Evolutionary conservation across 2,113 vertebrate genomes (phyloP), one percentile per base, ranked within the genome.

Genomic region (Chaetorhynchus papuensis): DNA sequence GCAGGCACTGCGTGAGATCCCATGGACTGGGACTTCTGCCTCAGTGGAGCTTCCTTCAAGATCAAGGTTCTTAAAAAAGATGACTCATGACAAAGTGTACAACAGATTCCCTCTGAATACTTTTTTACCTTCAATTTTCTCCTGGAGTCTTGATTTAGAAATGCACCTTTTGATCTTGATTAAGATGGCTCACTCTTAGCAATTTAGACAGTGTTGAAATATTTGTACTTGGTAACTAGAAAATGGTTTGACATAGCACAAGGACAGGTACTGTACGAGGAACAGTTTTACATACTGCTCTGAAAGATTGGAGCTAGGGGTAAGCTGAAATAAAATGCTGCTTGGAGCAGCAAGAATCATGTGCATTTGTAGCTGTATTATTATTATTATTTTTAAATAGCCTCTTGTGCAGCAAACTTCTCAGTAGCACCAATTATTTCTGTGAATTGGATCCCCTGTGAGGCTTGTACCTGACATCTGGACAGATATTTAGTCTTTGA

Each of bases 331-430:
- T 79, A 63, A 90, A 95, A 78, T 68, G 56, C 80, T 86, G 42
- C 83, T 90, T 94, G 68, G 71, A 83, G 45, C 88, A 93, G 68
- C 42, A 83, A 78, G 78, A 75, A 71, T 77, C 42, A 30, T 75
- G 30, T 72, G 82, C 71, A 89, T 96, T 96, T 94, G 54, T 65
- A 93, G 76, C 83, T 95, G 68, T 87, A 87, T 93, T 93, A 82
- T 75, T n/a, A n/a, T 80, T 85, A 74, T 75, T 95, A 41, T 77
- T 94, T 93, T 86, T 69, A 96, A 89, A 79, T 64, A 92, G 61
- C 18, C 35, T 94, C 28, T 76, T 90, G 57, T 71, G 78, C 74
- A 76, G 72, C 57, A 85, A 82, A 85, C 49, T 94, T 92, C 83
- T 93, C 59, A 70, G 50, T 80, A 86, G 76, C 14, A 30, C 68